Conservation (phyloP, 2,797 vertebrate genomes). For the Coregonus ussuriensis region DNA sequence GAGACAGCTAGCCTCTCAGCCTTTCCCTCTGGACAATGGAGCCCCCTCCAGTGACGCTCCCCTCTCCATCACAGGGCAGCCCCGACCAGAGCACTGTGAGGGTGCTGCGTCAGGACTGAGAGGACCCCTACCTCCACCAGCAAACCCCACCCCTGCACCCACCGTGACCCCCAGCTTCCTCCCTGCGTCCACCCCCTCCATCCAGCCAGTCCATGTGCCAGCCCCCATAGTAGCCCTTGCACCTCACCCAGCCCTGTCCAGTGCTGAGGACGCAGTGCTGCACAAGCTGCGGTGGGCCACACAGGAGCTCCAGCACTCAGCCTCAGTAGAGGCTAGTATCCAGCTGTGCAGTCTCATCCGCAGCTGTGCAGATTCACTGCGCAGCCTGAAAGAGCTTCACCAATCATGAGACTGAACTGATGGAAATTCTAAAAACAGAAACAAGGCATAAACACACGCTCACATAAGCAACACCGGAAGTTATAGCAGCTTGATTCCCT, state of each 20-base stretch:
- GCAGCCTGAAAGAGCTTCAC: conserved; percentile 80
- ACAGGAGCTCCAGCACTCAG: conserved; percentile 78
- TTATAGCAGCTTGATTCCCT: conserved; percentile 13
- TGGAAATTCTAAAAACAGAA: conserved; percentile 7
- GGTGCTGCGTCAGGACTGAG: conserved; percentile 83
- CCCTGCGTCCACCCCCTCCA: conserved; percentile 7
- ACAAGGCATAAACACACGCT: conserved; percentile 1
- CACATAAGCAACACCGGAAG: conserved; percentile 5
- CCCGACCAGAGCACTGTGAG: conserved; percentile 87
- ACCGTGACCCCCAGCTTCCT: conserved; percentile 5
- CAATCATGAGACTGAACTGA: conserved; percentile 57
- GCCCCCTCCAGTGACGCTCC: conserved; percentile 22
- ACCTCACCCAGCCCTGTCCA: conserved; percentile 61
- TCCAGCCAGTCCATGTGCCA: not conserved
- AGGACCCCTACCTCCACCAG: conserved; percentile 51
- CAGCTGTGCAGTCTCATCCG: conserved; percentile 88
- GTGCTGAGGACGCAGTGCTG: conserved; percentile 83
- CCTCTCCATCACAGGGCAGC: conserved; percentile 63
- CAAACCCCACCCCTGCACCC: conserved; percentile 31
- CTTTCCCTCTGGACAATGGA: conserved; percentile 45
- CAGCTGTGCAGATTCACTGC: conserved; percentile 85
- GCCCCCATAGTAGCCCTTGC: not conserved
- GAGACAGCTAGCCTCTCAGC: conserved; percentile 78
- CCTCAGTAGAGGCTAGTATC: conserved; percentile 83
- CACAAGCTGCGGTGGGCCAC: conserved; percentile 89